Conservation (phyloP, 2,888 invertebrate species). For the Pseudococcus longispinus region DNA sequence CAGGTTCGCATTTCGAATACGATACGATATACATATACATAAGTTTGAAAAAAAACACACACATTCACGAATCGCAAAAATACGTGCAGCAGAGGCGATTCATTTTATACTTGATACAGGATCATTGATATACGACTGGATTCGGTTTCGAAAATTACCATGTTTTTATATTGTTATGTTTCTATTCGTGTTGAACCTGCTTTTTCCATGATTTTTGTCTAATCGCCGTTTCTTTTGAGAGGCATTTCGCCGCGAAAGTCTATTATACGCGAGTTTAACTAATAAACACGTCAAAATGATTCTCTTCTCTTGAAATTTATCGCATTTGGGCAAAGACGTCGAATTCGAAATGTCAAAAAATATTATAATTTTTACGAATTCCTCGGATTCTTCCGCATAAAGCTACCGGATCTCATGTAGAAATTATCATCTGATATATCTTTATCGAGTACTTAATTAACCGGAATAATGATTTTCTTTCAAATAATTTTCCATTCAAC, state of each 20-base stretch:
- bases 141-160: constrained; percentile 1
- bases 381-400: not conserved
- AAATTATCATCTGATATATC: not conserved
- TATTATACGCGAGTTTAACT: not conserved
- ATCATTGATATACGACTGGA: not conserved
- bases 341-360: not conserved
- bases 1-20: constrained; percentile 48
- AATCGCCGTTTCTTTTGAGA: not conserved
- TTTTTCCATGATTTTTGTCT: not conserved
- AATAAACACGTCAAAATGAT: not conserved
- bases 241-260: not conserved
- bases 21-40: not conserved
- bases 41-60: constrained; percentile 9
- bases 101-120: not conserved
- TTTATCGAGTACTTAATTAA: not conserved
- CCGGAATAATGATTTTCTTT: not conserved
- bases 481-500: not conserved
- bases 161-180: constrained; percentile 23
- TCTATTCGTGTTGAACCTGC: not conserved
- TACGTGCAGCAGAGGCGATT: not conserved
- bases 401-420: not conserved
- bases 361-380: not conserved
- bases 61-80: not conserved
- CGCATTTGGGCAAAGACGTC: not conserved
- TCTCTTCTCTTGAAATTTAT: not conserved